Evolutionary conservation across 2,888 invertebrate genomes (phyloP).

Genomic region (Muscina levida): DNA sequence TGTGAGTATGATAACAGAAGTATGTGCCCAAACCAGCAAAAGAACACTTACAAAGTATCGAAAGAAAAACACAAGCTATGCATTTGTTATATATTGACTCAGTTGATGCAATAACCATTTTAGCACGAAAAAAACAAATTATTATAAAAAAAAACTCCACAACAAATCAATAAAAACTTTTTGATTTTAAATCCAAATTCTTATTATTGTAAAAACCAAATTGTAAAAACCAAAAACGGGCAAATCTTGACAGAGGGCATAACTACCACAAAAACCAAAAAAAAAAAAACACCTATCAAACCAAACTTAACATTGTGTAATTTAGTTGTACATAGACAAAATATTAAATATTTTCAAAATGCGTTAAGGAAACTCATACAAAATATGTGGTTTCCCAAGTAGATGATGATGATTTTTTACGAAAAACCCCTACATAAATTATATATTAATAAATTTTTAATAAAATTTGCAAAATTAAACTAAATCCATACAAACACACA

Average conservation of each 20-base stretch:
- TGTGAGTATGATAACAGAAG: too few species aligned
- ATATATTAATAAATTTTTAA: constrained; percentile 3
- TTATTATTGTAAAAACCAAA: too few species aligned
- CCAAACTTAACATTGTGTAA: constrained; percentile 9
- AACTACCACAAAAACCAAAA: too few species aligned
- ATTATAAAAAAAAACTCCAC: background rate
- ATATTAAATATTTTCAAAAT: constrained; percentile 22
- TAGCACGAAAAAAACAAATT: background rate
- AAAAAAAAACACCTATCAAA: too few species aligned
- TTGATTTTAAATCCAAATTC: constrained; percentile 22
- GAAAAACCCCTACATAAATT: background rate
- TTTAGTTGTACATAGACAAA: constrained; percentile 22
- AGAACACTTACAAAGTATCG: too few species aligned
- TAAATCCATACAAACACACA: background rate
- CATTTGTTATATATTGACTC: too few species aligned
- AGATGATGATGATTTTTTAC: constrained; percentile 18
- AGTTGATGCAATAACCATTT: too few species aligned
- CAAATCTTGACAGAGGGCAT: too few species aligned
- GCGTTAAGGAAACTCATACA: constrained; percentile 31
- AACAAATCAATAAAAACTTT: constrained; percentile 5
- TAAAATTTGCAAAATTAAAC: constrained; percentile 15
- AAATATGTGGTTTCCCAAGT: constrained; percentile 4
- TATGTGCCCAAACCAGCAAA: too few species aligned
- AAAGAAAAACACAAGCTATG: too few species aligned
- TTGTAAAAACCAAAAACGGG: constrained; percentile 18